A percentile compares a stretch with the other conserved stretches of the same genome.
These are phyloP conservation scores for Anticlea derivata DNA, from an alignment of 2,888 invertebrate genomes.

Conservation along the genomic window DNA sequence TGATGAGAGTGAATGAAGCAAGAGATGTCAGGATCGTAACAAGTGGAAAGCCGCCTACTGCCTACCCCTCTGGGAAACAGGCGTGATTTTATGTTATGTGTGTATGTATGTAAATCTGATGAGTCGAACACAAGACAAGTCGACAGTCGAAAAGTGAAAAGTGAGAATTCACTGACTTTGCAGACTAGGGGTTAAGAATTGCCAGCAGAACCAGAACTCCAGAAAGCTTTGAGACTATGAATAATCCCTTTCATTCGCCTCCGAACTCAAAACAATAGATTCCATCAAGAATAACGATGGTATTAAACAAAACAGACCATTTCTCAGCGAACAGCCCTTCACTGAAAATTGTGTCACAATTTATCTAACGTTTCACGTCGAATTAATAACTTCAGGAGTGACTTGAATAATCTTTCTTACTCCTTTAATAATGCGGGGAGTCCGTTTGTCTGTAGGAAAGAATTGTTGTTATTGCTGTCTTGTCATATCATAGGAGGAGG, in stretches of 20 bases:
- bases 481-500: too few relatives aligned
- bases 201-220: constrained; percentile 18
- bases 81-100: too few relatives aligned
- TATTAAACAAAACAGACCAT: constrained; percentile 76
- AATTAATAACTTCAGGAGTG: constrained; percentile 60
- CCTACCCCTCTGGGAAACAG: too few relatives aligned
- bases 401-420: constrained; percentile 51
- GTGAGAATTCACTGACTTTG: too few relatives aligned
- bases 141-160: too few relatives aligned
- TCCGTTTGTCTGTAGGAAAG: not conserved
- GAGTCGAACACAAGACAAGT: too few relatives aligned
- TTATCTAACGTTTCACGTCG: constrained; percentile 55
- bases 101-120: too few relatives aligned
- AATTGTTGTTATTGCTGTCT: too few relatives aligned
- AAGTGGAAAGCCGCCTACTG: too few relatives aligned
- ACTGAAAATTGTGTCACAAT: constrained; percentile 55
- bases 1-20: too few relatives aligned
- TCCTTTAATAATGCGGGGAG: not conserved
- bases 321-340: constrained; percentile 52
- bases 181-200: too few relatives aligned
- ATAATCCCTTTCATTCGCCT: constrained; percentile 74
- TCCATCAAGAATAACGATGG: constrained; percentile 76
- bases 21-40: too few relatives aligned
- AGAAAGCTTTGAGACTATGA: constrained; percentile 66
- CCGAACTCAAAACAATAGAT: constrained; percentile 72